Base-by-base conservation (phyloP, 2,888 invertebrate species). In the Harpalus rufipes region DNA sequence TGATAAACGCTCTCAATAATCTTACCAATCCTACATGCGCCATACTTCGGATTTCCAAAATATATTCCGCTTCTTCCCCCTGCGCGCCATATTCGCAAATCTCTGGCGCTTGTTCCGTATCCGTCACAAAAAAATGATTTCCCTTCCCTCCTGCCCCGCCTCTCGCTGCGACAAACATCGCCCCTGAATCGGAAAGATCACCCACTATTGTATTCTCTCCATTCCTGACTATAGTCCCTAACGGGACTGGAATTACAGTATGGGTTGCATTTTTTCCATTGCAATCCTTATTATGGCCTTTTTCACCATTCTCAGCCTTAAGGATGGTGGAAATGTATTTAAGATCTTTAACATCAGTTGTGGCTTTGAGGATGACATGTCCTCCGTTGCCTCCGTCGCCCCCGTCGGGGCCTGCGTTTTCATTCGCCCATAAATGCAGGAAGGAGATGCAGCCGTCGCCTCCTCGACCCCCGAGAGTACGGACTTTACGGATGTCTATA, bases 381-480 rank as follows among this genome's bases (percentile, higher is more conserved):
- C 97, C 99, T 0, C 99, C 99, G 89, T 96, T 94, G 0, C 99
- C 99, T 0, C 99, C 99, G 90, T 99, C 98, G 0, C 99, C 99
- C 0, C 98, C 99, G 90, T 98, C 97, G 0, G 98, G 99, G 0
- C 99, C 99, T 0, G 97, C 99, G 85, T 93, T 93, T 86, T 98
- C 98, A 88, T 98, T 98, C 81, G 93, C 93, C 93, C 95, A 97
- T 7, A 95, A 92, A 86, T 95, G 94, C 6, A 97, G 91, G 90
- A 99, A 98, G 0, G 97, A 97, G 83, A 98, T 94, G 87, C 95
- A 95, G 0, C 99, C 99, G 92, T 99, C 95, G 0, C 99, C 99
- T 0, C 99, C 99, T 41, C 94, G 95, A 0, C 99, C 99, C 0
- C 95, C 99, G 0, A 93, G 89, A 0, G 95, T 93, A 81, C 94